phyloP scores from a whole-genome alignment of 2,113 vertebrate species.

The Panthera leo region DNA sequence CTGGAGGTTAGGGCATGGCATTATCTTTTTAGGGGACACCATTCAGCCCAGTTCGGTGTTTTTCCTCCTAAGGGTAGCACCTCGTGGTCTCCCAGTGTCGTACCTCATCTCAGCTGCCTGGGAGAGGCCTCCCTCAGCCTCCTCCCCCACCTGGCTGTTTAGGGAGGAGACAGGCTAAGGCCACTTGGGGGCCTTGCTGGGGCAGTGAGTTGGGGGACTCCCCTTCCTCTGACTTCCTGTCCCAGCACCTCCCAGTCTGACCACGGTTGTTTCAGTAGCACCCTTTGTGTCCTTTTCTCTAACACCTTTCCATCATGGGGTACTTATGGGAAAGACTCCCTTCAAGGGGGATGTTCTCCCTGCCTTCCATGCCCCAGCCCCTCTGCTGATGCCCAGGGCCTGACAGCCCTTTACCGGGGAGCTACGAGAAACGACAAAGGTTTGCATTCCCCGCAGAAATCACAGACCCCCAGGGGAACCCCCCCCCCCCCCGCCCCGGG shows the following conservation, averaged over 20 bases:
- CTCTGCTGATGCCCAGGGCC: not conserved
- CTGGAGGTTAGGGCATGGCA: not conserved
- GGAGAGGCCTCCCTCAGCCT: not conserved
- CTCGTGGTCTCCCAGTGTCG: not conserved
- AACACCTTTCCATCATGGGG: not conserved
- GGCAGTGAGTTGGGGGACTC: not conserved
- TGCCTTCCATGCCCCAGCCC: not conserved
- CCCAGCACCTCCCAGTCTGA: not conserved
- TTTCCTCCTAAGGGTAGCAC: not conserved
- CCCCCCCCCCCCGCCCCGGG: no score
- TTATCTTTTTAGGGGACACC: not conserved
- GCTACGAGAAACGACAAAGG: not conserved
- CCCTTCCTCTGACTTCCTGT: not conserved
- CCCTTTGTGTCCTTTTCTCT: not conserved
- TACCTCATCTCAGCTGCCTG: not conserved
- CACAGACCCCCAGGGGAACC: not conserved
- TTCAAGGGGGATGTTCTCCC: not conserved
- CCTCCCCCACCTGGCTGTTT: not conserved
- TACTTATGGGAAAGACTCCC: not conserved
- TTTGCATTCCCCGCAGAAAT: not conserved
- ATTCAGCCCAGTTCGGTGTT: fast-evolving
- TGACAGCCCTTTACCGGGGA: not conserved
- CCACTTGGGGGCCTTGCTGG: not conserved
- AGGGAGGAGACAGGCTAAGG: not conserved
- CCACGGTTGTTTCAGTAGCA: not conserved